Evolutionary conservation across 2,888 invertebrate species (phyloP), one percentile per base, ranked within the genome.

Genomic region (Pterostichus madidus): DNA sequence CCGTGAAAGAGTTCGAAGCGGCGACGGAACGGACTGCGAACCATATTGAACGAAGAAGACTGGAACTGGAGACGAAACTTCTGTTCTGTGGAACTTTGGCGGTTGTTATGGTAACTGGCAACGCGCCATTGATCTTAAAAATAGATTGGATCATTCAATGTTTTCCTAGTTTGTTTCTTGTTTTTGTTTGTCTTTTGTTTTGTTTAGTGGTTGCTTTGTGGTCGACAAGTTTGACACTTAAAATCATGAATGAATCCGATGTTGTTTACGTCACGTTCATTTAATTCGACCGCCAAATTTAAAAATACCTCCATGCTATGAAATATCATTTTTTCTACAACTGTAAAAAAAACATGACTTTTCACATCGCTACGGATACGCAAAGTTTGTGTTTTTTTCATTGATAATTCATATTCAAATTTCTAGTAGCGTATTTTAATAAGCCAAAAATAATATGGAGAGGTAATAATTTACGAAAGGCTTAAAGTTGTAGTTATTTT

Each of bases 1-100:
- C 77, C 56, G 49, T 59, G 68, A 80, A 80, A 80, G 80, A 80
- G 80, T 80, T 80, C 53, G 68, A 53, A 75, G 44, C n/a, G 52
- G 10, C 52, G 13, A 39, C 32, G 44, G 10, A 44, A 11, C 17
- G 31, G 44, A 49, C 46, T 44, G 73, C 46, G 15, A 61, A 17
- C 39, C 39, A 39, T 49, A 35, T 73, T 44, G 49, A 39, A 52
- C 75, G 61, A 31, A 61, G 11, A 13, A 31, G 39, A 39, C 7
- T 39, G 39, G 39, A 44, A 73, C 44, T 35, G 49, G 11, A 53
- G n/a, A 52, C 75, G 31, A 75, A 53, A 53, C 75, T 56, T 78
- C 39, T 39, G 39, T 39, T 39, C 39, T 39, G 39, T 31, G 17
- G 15, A 78, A 44, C 39, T 59, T 75, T 75, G 75, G 1, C 75